Evolutionary conservation across 2,797 vertebrate genomes (phyloP).

Genomic region (Nyctalus aviator): DNA sequence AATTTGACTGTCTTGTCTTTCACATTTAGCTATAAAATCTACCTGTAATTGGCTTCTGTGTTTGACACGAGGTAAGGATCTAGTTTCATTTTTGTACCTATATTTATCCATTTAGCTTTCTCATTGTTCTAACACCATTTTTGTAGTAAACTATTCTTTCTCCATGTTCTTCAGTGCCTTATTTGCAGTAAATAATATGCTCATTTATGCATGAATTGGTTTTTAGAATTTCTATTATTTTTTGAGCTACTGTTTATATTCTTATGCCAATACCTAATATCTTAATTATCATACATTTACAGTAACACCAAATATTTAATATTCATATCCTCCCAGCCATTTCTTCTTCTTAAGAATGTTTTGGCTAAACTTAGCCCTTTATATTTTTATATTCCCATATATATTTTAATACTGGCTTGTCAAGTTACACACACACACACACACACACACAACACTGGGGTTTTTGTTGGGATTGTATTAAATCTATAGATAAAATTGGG

Average conservation of each 20-base stretch:
- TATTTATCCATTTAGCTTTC: neutral
- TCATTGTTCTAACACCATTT: neutral
- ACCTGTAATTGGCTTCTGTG: neutral
- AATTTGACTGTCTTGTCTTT: neutral
- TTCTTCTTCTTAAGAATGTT: conserved; percentile 18
- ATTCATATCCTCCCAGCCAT: neutral
- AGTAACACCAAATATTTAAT: neutral
- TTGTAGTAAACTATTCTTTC: neutral
- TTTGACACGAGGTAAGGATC: neutral
- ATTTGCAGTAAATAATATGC: neutral
- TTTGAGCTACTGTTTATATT: neutral
- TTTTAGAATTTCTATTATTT: neutral
- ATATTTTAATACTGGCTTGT: neutral
- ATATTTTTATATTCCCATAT: neutral
- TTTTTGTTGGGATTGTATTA: conserved; percentile 35
- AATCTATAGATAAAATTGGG: neutral
- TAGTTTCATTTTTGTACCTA: neutral
- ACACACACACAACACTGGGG: neutral
- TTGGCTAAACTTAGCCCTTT: conserved; percentile 14
- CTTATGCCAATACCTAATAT: neutral
- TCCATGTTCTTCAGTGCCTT: neutral
- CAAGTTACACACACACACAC: neutral
- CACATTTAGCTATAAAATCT: neutral
- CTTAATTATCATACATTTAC: conserved; percentile 23
- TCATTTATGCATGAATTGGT: neutral